Base-by-base conservation (phyloP, 2,888 invertebrate genomes). In the Iselma pallidipennis region DNA sequence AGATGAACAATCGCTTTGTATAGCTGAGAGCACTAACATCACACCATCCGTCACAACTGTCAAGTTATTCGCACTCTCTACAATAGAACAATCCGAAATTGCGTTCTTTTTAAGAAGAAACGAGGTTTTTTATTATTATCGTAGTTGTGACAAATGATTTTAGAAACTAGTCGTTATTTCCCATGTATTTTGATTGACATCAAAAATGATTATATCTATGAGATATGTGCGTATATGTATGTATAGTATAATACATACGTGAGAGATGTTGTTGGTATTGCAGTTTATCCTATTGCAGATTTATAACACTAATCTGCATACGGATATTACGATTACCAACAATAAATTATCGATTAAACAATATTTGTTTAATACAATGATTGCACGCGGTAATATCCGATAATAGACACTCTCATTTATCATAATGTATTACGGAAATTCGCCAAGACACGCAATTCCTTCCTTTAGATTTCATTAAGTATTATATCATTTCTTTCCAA, bases 1-100 rank as follows among this genome's bases (percentile, higher is more conserved):
- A 63, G 63, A 63, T 60, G 59, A 63, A 63, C 63, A 63, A 63
- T 63, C 63, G 63, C 56, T 63, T 63, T 63, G 59, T 63, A 50
- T 31, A 31, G 45, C 57, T 57, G 63, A 63, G 54, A 63, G 59
- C 63, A 59, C 55, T 59, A 63, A 48, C 54, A 57, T 63, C 63
- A 63, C 59, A 59, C 57, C 59, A 63, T 63, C 59, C 57, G 63
- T 63, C 59, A 63, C 59, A 63, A 63, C 63, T 63, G 63, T 63
- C 63, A 56, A 56, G 59, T 53, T 56, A 63, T 49, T 59, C 63
- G 57, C 59, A 52, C 63, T 54, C 54, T 56, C 54, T 26, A 60
- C 63, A 59, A 60, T 60, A 56, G 63, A 63, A 59, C 63, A 63
- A 63, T 59, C 59, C 49, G 23, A 63, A 59, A 63, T 57, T 58